Conservation (phyloP, 2,113 vertebrate genomes). For the Illadopsis cleaveri region DNA sequence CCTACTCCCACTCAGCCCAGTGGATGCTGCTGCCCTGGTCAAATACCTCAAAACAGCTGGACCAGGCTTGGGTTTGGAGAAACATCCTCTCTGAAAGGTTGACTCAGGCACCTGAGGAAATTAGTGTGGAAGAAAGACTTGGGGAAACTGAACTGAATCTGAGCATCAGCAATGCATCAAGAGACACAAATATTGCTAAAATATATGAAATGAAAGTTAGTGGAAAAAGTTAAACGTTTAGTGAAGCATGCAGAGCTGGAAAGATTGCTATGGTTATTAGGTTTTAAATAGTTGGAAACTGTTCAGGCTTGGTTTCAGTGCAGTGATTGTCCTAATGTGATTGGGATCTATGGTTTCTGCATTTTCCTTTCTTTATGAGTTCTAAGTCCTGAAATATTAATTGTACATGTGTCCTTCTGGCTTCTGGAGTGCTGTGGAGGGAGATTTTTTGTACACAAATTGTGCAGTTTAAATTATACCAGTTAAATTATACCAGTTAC, state of each 20-base stretch:
- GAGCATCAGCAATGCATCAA: background rate
- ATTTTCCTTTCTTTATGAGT: background rate
- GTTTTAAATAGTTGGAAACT: constrained; percentile 19
- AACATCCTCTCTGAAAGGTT: background rate
- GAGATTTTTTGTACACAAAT: background rate
- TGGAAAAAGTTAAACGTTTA: background rate
- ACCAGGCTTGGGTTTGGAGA: background rate
- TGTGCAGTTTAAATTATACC: background rate
- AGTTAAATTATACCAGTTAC: background rate
- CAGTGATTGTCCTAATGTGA: background rate
- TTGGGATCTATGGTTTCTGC: background rate
- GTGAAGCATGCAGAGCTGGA: background rate
- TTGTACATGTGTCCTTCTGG: background rate
- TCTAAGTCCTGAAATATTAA: background rate
- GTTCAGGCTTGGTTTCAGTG: background rate
- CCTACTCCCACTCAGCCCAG: background rate
- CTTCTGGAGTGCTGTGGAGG: background rate
- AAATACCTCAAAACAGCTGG: background rate
- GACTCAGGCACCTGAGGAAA: background rate
- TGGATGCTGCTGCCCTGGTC: background rate
- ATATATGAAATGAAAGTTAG: background rate
- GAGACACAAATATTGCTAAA: background rate
- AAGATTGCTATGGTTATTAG: background rate
- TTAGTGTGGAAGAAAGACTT: background rate
- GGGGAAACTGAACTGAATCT: background rate